Conservation (phyloP, 2,797 vertebrate genomes). For the Aeoliscus strigatus region DNA sequence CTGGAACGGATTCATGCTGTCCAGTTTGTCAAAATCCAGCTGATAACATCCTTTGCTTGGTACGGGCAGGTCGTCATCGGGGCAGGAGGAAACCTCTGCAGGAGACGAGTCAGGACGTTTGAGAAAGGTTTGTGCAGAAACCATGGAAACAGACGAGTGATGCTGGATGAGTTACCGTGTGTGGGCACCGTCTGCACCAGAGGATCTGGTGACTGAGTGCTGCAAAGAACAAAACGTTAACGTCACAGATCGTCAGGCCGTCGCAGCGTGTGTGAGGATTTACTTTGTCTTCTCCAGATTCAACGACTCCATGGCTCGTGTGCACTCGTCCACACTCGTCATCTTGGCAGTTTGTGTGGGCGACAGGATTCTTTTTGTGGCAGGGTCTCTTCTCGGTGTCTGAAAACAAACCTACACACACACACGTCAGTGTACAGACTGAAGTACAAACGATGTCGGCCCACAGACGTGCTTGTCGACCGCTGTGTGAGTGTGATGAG, state of each 20-base stretch:
- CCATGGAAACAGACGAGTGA: not conserved
- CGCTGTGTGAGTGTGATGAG: too few relatives aligned
- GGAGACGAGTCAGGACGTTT: not conserved
- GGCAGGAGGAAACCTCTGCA: slow-evolving; percentile 47
- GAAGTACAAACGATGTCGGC: rapidly evolving
- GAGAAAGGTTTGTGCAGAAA: not conserved
- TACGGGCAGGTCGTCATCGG: slow-evolving; percentile 73
- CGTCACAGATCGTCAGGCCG: too few relatives aligned
- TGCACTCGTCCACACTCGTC: slow-evolving; percentile 60
- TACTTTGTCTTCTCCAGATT: slow-evolving; percentile 63
- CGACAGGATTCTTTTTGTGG: slow-evolving; percentile 83
- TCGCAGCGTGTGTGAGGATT: slow-evolving; percentile 35
- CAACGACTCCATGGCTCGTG: slow-evolving; percentile 47
- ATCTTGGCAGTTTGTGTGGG: slow-evolving; percentile 67
- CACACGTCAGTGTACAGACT: slow-evolving; percentile 9
- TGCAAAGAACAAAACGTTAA: slow-evolving; percentile 49
- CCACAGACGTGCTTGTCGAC: too few relatives aligned
- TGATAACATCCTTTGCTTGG: slow-evolving; percentile 75
- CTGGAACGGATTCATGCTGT: slow-evolving; percentile 63
- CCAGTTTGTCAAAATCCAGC: slow-evolving; percentile 70
- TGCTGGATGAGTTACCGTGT: slow-evolving; percentile 44
- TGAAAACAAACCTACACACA: slow-evolving; percentile 89
- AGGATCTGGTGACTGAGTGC: slow-evolving; percentile 28
- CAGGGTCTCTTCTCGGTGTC: slow-evolving; percentile 88
- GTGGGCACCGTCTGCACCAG: slow-evolving; percentile 10